A percentile compares a stretch with the other conserved stretches of the same genome.
Conservation (phyloP, 1,140 invertebrate species). For the Bombus haemorrhoidalis region DNA sequence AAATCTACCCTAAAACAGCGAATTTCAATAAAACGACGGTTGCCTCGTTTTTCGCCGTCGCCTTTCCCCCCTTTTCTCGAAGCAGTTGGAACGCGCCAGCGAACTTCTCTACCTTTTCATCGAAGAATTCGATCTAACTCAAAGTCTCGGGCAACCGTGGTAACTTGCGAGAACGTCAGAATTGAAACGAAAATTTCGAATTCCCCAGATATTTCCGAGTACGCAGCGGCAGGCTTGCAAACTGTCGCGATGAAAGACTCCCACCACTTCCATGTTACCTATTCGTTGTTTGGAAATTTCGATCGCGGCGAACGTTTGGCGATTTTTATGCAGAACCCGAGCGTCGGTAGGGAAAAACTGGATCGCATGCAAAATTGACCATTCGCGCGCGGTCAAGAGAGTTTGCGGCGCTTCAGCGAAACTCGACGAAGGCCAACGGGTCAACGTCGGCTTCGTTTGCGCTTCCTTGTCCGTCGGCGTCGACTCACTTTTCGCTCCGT, state of each 20-base stretch:
- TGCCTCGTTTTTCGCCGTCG: conserved; percentile 4
- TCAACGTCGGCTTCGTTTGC: conserved; percentile 52
- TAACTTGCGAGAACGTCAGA: conserved; percentile 24
- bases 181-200: conserved; percentile 41
- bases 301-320: conserved; percentile 11
- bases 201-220: conserved; percentile 40
- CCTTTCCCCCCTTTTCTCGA: not conserved
- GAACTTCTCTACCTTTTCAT: conserved; percentile 32
- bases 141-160: conserved; percentile 34
- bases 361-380: conserved; percentile 63
- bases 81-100: not conserved
- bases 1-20: not conserved
- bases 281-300: conserved; percentile 9
- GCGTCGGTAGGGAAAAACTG: conserved; percentile 37
- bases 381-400: conserved; percentile 32
- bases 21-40: conserved; percentile 19
- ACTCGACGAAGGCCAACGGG: conserved; percentile 37
- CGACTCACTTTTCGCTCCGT: conserved; percentile 36
- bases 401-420: conserved; percentile 25
- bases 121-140: conserved; percentile 35
- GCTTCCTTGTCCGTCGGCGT: conserved; percentile 51
- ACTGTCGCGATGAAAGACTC: conserved; percentile 17
- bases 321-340: conserved; percentile 41
- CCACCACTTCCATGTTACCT: not conserved
- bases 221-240: conserved; percentile 16